Base-by-base conservation (phyloP, 1,140 invertebrate genomes). In the Heliconius nattereri region DNA sequence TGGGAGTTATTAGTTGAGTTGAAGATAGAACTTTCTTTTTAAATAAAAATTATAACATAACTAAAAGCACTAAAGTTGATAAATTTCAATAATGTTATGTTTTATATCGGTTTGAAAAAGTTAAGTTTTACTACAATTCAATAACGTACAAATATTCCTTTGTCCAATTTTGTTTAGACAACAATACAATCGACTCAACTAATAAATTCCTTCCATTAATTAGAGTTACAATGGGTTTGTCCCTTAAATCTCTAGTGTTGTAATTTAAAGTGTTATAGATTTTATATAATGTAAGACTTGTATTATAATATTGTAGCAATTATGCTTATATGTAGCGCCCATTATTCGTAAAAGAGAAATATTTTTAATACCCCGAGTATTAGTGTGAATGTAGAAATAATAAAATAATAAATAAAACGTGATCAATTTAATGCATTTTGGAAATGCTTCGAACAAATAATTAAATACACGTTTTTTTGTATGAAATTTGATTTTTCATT, bases 281-380 rank as follows among this genome's bases (percentile, higher is more conserved):
- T 92, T 90, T 92, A 90, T 94, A 88, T 90, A 88, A 86, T 86
- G 84, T 91, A 92, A 92, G 91, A 90, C 87, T 94, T 94, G 92
- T 94, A 94, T 92, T 80, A 90, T 91, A 93, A 88, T 89, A 88
- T 87, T 88, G 80, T 90, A 87, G 89, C 81, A 73, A 81, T 66
- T 87, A 87, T 84, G 81, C 76, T 80, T 89, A 89, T 79, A 71
- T 81, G 84, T 88, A 91, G 87, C 86, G 79, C 85, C 85, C 81
- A 86, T 85, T 89, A 87, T 82, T 76, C 76, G 74, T 80, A 79
- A 82, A 84, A 84, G 86, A 90, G 86, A 90, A 86, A 89, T 91
- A 92, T 92, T 94, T 93, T 93, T 92, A 93, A 92, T 93, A 94
- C 90, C 90, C 87, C 85, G 90, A 93, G 92, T 94, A 92, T 92